Conservation (phyloP, 1,140 invertebrate genomes). For the Danaus melanippus region DNA sequence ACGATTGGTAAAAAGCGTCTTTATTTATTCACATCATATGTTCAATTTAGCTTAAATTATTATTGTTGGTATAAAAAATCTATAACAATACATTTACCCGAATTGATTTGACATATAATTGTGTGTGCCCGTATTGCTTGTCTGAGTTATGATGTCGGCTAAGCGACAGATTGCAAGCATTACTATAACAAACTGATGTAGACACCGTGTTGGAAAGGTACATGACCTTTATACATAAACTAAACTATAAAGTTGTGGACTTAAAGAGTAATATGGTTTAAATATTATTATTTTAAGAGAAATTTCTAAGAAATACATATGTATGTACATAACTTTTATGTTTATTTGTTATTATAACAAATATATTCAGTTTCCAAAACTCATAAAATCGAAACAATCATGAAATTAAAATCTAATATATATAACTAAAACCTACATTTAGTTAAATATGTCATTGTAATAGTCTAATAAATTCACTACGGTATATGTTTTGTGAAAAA, state of each 20-base stretch:
- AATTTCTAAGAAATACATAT: no score
- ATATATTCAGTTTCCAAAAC: no score
- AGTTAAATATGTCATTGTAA: no score
- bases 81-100: constrained; percentile 42
- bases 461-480: no score
- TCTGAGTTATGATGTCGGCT: constrained; percentile 46
- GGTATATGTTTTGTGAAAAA: no score
- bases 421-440: no score
- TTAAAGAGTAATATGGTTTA: neutral
- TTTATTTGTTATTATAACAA: no score
- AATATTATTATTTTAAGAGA: no score
- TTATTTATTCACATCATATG: neutral
- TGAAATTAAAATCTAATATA: no score
- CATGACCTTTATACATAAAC: constrained; percentile 31
- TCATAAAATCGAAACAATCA: no score
- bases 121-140: constrained; percentile 31
- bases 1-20: no score
- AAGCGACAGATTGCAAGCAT: constrained; percentile 60
- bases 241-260: constrained; percentile 1
- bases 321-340: no score
- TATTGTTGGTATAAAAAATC: constrained; percentile 7
- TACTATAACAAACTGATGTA: constrained; percentile 57
- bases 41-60: constrained; percentile 3
- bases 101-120: constrained; percentile 31
- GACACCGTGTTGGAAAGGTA: constrained; percentile 44